A percentile compares a stretch with the other conserved stretches of the same genome.
Conservation (phyloP, 2,888 invertebrate genomes). For the Ametastegia equiseti region DNA sequence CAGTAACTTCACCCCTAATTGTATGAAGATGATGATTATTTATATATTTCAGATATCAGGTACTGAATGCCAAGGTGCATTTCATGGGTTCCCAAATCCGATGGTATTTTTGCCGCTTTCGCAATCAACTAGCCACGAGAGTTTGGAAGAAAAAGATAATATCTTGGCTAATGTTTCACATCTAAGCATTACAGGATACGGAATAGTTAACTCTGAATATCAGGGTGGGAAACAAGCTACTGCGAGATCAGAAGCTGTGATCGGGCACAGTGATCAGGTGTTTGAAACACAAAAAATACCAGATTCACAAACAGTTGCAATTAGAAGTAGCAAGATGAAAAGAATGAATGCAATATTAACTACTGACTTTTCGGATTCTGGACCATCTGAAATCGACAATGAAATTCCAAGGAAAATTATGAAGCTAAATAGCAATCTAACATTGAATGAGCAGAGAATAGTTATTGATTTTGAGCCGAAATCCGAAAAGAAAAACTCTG, state of each 20-base stretch:
- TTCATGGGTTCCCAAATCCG: background rate
- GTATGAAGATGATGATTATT: background rate
- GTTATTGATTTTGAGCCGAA: too few relatives aligned
- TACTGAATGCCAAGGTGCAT: background rate
- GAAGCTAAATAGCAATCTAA: background rate
- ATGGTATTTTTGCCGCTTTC: background rate
- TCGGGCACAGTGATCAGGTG: too few relatives aligned
- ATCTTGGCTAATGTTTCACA: background rate
- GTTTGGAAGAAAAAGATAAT: background rate
- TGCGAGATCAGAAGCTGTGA: background rate
- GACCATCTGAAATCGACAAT: background rate
- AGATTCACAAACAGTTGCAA: background rate
- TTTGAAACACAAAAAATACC: background rate
- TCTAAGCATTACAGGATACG: background rate
- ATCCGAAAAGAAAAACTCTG: background rate
- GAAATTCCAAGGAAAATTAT: background rate
- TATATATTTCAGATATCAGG: background rate
- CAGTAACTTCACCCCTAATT: background rate
- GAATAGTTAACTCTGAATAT: background rate
- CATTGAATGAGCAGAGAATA: too few relatives aligned
- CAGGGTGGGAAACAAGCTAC: background rate
- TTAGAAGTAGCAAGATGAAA: background rate
- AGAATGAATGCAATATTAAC: background rate
- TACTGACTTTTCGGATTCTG: background rate
- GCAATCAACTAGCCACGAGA: background rate